Evolutionary conservation across 2,113 vertebrate species (phyloP).

Genomic region (Pachypanchax playfairii): DNA sequence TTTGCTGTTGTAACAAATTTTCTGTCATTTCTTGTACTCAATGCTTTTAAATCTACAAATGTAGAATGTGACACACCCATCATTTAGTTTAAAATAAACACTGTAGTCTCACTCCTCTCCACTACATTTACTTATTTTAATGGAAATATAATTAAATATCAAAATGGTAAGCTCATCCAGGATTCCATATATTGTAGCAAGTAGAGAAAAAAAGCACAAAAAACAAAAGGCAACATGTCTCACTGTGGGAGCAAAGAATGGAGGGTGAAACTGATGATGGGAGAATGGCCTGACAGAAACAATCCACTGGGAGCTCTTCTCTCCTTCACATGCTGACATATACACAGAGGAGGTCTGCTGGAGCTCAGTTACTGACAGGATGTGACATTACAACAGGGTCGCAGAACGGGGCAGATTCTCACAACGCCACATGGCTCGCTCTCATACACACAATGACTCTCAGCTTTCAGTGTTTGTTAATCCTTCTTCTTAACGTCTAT

Average conservation of each 20-base stretch:
- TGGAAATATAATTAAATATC: neutral
- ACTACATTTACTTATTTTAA: neutral
- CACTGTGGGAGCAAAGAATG: conserved; percentile 4
- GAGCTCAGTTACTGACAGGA: conserved; percentile 62
- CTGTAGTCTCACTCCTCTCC: too few relatives aligned
- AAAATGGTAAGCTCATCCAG: neutral
- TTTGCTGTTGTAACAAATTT: neutral
- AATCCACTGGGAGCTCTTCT: conserved; percentile 40
- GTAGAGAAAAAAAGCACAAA: neutral
- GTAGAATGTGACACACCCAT: neutral
- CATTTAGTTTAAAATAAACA: neutral
- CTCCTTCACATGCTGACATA: conserved; percentile 29
- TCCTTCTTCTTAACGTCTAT: neutral
- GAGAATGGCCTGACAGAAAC: conserved; percentile 23
- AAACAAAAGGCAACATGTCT: neutral
- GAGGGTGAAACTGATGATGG: neutral
- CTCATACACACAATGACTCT: conserved; percentile 7
- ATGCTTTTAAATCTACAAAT: too few relatives aligned
- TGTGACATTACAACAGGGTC: conserved; percentile 66
- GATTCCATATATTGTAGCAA: neutral
- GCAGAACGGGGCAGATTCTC: conserved; percentile 59
- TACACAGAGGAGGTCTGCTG: conserved; percentile 36
- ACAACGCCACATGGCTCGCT: conserved; percentile 32
- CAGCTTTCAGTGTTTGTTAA: neutral
- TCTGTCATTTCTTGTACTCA: too few relatives aligned